Evolutionary conservation across 2,888 invertebrate genomes (phyloP).

Genomic region (Andrena bicolor): DNA sequence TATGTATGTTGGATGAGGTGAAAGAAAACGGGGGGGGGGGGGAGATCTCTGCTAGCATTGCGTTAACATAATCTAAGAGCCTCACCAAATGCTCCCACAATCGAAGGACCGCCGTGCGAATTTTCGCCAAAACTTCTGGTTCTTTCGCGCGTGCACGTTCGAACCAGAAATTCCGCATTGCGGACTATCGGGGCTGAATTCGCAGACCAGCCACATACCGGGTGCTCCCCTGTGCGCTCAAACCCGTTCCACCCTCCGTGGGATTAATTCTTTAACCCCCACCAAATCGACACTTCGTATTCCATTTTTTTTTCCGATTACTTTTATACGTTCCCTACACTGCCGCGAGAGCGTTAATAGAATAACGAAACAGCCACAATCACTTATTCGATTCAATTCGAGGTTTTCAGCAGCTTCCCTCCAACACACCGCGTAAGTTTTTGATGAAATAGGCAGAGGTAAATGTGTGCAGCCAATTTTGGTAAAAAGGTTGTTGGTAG

Average conservation of each 20-base stretch:
- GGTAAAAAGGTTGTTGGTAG: too few relatives aligned
- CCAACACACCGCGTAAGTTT: too few relatives aligned
- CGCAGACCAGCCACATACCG: constrained; percentile 71
- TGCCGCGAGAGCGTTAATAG: background rate
- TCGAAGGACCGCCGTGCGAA: constrained; percentile 55
- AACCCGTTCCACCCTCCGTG: constrained; percentile 26
- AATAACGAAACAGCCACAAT: background rate
- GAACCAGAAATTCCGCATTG: constrained; percentile 80
- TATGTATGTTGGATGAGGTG: background rate
- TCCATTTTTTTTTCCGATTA: background rate
- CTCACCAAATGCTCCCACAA: constrained; percentile 5
- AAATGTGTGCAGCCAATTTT: too few relatives aligned
- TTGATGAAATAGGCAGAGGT: too few relatives aligned
- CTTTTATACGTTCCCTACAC: constrained; percentile 16
- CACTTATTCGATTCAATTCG: too few relatives aligned
- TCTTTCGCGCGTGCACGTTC: constrained; percentile 74
- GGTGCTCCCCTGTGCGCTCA: constrained; percentile 53
- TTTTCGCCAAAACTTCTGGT: constrained; percentile 67
- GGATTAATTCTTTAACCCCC: constrained; percentile 68
- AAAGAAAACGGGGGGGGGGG: background rate
- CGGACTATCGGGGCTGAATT: constrained; percentile 80
- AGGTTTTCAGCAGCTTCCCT: too few relatives aligned
- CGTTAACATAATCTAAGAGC: constrained; percentile 41
- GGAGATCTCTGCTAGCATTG: background rate
- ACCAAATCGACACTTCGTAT: background rate